Evolutionary conservation across 2,888 invertebrate genomes (phyloP).

Genomic region (Plebejus argus): DNA sequence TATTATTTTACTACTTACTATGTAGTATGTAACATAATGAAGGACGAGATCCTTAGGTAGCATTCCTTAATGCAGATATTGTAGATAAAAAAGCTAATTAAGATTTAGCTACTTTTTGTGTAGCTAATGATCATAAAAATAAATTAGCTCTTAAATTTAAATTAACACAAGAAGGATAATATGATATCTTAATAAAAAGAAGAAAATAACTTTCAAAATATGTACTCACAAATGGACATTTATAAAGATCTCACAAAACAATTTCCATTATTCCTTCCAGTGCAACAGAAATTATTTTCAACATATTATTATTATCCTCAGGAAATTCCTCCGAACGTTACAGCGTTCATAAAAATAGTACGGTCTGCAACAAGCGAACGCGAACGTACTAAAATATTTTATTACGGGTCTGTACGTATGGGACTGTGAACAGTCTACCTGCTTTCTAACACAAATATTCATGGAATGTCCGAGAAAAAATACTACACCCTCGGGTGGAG

Average conservation of each 20-base stretch:
- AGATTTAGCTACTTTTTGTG: not conserved
- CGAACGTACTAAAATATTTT: conserved; percentile 25
- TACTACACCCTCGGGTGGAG: conserved; percentile 66
- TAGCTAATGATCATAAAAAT: not conserved
- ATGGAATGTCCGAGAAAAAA: conserved; percentile 66
- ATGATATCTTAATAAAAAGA: not conserved
- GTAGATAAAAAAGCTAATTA: not conserved
- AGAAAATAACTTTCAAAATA: not conserved
- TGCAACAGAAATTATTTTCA: not conserved
- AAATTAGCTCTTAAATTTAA: not conserved
- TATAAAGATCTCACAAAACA: not conserved
- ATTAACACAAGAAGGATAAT: not conserved
- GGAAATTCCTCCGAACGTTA: not conserved
- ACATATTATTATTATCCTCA: not conserved
- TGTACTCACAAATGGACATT: conserved; percentile 2
- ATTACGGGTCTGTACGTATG: conserved; percentile 23
- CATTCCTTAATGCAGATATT: not conserved
- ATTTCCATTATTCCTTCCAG: not conserved
- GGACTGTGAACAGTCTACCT: conserved; percentile 25
- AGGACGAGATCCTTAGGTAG: not conserved
- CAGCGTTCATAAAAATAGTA: conserved; percentile 11
- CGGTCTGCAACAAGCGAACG: not conserved
- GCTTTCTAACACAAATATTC: conserved; percentile 58
- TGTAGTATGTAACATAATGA: not conserved
- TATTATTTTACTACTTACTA: not conserved